Conservation (phyloP, 2,797 vertebrate genomes). For the Chromis chromis region DNA sequence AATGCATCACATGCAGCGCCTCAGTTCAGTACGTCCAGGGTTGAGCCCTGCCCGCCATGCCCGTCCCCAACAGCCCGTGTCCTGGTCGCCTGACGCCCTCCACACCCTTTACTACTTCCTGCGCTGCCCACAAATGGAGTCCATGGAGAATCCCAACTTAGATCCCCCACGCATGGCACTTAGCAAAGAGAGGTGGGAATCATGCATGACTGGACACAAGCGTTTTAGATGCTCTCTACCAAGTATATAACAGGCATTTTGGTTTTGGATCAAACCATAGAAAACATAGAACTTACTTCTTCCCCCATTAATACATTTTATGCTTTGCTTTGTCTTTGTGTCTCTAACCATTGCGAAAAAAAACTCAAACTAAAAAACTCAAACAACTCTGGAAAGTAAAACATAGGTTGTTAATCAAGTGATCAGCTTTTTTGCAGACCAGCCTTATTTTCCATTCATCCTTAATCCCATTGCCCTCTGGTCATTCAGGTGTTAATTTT, state of each 20-base stretch:
- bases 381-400: conserved; percentile 13
- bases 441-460: not conserved
- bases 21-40: conserved; percentile 89
- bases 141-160: conserved; percentile 98
- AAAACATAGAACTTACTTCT: not conserved
- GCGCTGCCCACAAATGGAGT: conserved; percentile 98
- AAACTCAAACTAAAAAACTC: conserved; percentile 16
- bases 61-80: conserved; percentile 91
- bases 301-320: not conserved
- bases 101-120: conserved; percentile 99
- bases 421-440: conserved; percentile 1
- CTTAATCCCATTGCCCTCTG: conserved; percentile 4
- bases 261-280: not conserved
- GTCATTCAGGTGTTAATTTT: conserved; percentile 53
- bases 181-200: conserved; percentile 90
- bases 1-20: conserved; percentile 98
- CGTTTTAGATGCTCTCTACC: not conserved
- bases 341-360: not conserved
- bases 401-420: conserved; percentile 19
- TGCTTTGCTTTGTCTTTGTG: conserved; percentile 19
- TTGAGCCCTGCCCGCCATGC: conserved; percentile 91
- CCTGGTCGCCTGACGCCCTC: conserved; percentile 96
- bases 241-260: conserved; percentile 29
- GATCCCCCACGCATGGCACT: conserved; percentile 98
- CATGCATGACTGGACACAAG: conserved; percentile 36